Percentiles rank a stretch among this genome's conserved stretches.
phyloP scores from a whole-genome alignment of 2,888 invertebrate genomes.

The Allophyes oxyacanthae region DNA sequence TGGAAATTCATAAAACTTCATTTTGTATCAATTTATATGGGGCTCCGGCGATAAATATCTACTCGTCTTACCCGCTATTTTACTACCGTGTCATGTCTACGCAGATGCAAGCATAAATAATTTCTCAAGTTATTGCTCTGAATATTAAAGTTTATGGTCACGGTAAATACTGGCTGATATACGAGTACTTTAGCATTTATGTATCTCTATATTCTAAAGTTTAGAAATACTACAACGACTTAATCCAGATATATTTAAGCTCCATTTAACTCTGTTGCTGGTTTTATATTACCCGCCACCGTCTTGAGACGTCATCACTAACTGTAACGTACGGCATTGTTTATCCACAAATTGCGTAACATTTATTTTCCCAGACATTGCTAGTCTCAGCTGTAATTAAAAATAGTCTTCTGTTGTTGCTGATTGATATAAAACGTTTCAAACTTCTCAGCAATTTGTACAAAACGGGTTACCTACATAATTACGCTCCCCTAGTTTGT shows the following conservation, averaged over 20 bases:
- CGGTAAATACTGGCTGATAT: constrained; percentile 24
- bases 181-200: constrained; percentile 25
- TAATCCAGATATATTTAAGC: constrained; percentile 29
- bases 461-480: constrained; percentile 36
- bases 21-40: constrained; percentile 48
- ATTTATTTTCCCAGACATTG: constrained; percentile 26
- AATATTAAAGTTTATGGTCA: constrained; percentile 43
- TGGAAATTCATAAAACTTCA: constrained; percentile 46
- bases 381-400: constrained; percentile 29
- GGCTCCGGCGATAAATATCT: constrained; percentile 42
- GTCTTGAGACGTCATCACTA: constrained; percentile 35
- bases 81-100: constrained; percentile 41
- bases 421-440: constrained; percentile 39
- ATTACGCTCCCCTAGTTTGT: constrained; percentile 35
- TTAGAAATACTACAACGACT: constrained; percentile 12
- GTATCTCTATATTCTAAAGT: constrained; percentile 5
- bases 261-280: constrained; percentile 22
- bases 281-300: constrained; percentile 19
- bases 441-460: constrained; percentile 23
- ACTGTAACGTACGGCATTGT: constrained; percentile 42
- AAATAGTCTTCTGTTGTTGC: constrained; percentile 41
- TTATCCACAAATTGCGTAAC: constrained; percentile 29
- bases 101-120: constrained; percentile 40
- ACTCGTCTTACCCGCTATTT: constrained; percentile 37
- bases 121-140: constrained; percentile 39